These are phyloP conservation scores for Mallotus villosus DNA, from an alignment of 2,797 vertebrate genomes.

Conservation along the genomic window DNA sequence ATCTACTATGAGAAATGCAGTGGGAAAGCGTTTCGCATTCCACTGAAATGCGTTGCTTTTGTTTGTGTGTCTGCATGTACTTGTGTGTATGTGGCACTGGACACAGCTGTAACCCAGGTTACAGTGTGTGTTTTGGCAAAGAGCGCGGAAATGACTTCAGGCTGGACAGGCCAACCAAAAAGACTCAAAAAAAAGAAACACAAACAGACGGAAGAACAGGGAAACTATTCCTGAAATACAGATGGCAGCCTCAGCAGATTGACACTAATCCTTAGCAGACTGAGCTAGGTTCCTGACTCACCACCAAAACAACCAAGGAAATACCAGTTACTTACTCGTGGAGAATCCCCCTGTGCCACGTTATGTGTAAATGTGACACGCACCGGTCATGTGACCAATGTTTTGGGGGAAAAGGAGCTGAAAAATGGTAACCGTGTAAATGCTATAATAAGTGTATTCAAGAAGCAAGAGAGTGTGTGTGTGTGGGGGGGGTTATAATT, in stretches of 20 bases:
- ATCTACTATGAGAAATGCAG: too few species aligned
- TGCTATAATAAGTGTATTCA: too few species aligned
- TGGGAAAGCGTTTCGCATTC: too few species aligned
- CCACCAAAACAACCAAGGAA: constrained; percentile 23
- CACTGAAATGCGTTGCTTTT: neutral
- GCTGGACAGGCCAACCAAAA: constrained; percentile 7
- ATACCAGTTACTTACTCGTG: too few species aligned
- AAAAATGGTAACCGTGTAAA: too few species aligned
- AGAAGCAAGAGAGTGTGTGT: too few species aligned
- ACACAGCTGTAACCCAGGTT: constrained; percentile 8
- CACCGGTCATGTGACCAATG: too few species aligned
- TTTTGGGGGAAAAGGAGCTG: too few species aligned
- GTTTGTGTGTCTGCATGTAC: neutral
- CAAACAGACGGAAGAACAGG: neutral
- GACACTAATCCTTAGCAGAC: constrained; percentile 8
- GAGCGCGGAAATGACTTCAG: constrained; percentile 5
- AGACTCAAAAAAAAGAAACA: constrained; percentile 6
- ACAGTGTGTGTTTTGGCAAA: constrained; percentile 14
- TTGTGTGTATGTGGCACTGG: neutral
- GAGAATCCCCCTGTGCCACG: too few species aligned
- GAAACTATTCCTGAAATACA: constrained; percentile 17
- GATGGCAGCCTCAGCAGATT: constrained; percentile 15
- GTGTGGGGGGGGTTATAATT: too few species aligned
- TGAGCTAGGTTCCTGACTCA: constrained; percentile 2
- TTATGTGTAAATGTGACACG: too few species aligned